Evolutionary conservation across 2,888 invertebrate genomes (phyloP).

Genomic region (Priapulus caudatus): DNA sequence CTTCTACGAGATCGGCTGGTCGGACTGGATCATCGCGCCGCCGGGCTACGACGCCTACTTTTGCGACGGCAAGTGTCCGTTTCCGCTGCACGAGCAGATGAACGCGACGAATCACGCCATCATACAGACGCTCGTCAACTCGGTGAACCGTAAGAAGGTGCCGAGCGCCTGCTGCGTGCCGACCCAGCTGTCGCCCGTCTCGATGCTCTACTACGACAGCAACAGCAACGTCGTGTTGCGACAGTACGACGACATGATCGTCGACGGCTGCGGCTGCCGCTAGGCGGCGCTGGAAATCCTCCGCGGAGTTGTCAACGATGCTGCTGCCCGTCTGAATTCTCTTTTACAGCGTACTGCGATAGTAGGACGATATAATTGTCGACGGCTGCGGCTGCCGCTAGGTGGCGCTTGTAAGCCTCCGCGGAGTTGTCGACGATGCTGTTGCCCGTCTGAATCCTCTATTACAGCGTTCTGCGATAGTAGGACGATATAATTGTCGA

Average conservation of each 20-base stretch:
- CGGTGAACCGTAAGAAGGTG: background rate
- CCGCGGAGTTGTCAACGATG: too few relatives aligned
- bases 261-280: background rate
- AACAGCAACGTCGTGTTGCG: conserved; percentile 3
- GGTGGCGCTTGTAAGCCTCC: too few relatives aligned
- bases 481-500: too few relatives aligned
- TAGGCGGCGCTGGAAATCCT: too few relatives aligned
- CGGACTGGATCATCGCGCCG: conserved; percentile 3
- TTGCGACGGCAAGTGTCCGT: conserved; percentile 1
- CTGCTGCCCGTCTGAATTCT: too few relatives aligned
- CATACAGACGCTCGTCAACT: background rate
- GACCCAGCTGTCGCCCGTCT: background rate
- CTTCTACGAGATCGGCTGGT: conserved; percentile 1
- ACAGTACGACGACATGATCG: conserved; percentile 1
- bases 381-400: too few relatives aligned
- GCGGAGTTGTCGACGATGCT: too few relatives aligned
- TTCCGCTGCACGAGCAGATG: background rate
- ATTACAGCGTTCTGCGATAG: too few relatives aligned
- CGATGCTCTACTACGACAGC: conserved; percentile 1
- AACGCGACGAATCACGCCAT: conserved; percentile 3
- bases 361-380: too few relatives aligned
- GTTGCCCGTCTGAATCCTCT: too few relatives aligned
- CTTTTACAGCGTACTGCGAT: too few relatives aligned
- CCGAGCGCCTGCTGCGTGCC: background rate
- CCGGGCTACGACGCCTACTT: background rate